These are phyloP conservation scores for Spermophilus dauricus DNA, from an alignment of 2,113 vertebrate species.

Conservation along the genomic window DNA sequence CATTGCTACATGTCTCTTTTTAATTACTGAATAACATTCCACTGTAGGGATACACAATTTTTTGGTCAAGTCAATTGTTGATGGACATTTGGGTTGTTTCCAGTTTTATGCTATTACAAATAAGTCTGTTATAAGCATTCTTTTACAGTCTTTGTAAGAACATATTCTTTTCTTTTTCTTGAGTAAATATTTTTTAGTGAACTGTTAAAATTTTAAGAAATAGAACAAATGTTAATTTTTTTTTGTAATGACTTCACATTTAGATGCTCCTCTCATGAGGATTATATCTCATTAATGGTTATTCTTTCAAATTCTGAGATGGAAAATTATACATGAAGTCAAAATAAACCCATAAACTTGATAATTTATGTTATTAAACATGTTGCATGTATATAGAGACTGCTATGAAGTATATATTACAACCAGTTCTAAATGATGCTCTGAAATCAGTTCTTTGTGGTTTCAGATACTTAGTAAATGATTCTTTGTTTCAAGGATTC, in stretches of 20 bases:
- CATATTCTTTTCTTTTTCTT: neutral
- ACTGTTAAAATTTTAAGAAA: neutral
- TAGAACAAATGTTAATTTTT: neutral
- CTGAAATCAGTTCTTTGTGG: neutral
- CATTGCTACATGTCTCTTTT: neutral
- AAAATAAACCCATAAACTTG: conserved; percentile 16
- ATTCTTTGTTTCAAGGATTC: neutral
- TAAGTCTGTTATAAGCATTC: neutral
- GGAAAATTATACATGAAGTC: neutral
- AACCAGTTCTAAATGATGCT: neutral
- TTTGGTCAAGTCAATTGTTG: neutral
- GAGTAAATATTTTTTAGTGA: neutral
- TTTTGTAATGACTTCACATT: neutral
- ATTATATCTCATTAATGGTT: neutral
- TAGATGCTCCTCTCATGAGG: neutral
- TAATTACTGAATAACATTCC: neutral
- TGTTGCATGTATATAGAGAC: neutral
- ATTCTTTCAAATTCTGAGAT: neutral
- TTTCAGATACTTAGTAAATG: neutral
- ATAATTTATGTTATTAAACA: neutral
- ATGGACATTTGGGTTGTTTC: neutral
- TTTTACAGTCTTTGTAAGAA: neutral
- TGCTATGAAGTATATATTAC: neutral
- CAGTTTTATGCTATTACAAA: neutral
- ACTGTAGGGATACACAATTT: neutral